These are phyloP conservation scores for Congeria kusceri DNA, from an alignment of 2,888 invertebrate genomes.

Conservation along the genomic window DNA sequence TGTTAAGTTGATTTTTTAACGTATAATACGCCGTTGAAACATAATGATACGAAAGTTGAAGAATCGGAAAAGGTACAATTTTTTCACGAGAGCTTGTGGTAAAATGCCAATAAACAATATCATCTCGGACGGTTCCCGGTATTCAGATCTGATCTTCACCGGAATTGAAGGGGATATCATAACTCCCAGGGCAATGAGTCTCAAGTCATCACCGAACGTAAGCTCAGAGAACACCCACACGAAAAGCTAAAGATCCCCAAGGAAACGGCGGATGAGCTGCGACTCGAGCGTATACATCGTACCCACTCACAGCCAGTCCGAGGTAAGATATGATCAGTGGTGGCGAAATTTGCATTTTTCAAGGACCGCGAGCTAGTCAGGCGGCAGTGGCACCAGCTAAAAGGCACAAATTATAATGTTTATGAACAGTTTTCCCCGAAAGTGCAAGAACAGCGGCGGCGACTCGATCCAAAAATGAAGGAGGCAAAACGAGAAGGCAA, in stretches of 20 bases:
- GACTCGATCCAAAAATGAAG: background rate
- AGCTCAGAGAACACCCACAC: background rate
- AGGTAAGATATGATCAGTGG: background rate
- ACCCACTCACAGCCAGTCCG: background rate
- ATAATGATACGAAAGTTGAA: no score
- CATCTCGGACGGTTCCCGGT: no score
- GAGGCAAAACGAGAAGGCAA: background rate
- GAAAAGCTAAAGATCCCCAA: constrained; percentile 1
- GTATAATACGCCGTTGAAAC: no score
- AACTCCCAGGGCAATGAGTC: background rate
- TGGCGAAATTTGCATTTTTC: constrained; percentile 1
- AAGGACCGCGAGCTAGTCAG: constrained; percentile 7
- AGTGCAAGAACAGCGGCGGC: background rate
- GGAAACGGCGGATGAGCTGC: background rate
- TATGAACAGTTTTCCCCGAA: no score
- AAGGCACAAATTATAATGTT: background rate
- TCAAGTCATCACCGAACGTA: background rate
- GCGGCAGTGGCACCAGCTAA: background rate
- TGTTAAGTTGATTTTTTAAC: no score
- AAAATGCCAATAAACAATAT: no score
- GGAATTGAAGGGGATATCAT: background rate
- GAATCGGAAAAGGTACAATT: no score
- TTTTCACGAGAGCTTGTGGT: no score
- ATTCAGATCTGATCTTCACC: background rate
- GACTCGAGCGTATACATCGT: constrained; percentile 5